Evolutionary conservation across 2,888 invertebrate genomes (phyloP).

Genomic region (Cancer borealis): DNA sequence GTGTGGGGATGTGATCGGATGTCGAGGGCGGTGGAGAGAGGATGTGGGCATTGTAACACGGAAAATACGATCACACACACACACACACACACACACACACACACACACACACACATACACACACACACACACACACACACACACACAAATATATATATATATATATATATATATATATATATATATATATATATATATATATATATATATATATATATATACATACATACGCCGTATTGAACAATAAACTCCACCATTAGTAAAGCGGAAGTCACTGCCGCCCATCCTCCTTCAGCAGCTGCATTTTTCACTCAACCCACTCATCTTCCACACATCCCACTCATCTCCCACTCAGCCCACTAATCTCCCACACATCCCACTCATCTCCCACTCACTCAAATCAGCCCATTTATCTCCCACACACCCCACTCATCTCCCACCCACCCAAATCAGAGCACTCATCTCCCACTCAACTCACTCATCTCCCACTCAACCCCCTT

Average conservation of each 20-base stretch:
- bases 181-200: no score
- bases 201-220: no score
- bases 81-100: conserved; percentile 3
- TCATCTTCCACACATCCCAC: background rate
- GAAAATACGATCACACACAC: background rate
- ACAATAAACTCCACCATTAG: background rate
- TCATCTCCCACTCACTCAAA: no score
- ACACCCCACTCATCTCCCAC: no score
- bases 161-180: no score
- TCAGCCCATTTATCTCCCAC: no score
- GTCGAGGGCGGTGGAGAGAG: background rate
- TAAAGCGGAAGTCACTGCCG: background rate
- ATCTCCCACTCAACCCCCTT: background rate
- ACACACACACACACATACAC: conserved; percentile 3
- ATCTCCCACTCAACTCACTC: background rate
- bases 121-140: background rate
- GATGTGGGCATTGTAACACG: background rate
- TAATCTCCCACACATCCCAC: no score
- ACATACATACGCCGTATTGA: background rate
- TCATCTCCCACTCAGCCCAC: background rate
- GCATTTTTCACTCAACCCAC: background rate
- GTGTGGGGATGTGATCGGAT: background rate
- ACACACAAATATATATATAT: no score
- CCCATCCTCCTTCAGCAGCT: no score
- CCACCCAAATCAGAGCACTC: background rate